These are phyloP conservation scores for Hypomecis atomaria DNA, from an alignment of 2,888 invertebrate genomes.

Conservation along the genomic window DNA sequence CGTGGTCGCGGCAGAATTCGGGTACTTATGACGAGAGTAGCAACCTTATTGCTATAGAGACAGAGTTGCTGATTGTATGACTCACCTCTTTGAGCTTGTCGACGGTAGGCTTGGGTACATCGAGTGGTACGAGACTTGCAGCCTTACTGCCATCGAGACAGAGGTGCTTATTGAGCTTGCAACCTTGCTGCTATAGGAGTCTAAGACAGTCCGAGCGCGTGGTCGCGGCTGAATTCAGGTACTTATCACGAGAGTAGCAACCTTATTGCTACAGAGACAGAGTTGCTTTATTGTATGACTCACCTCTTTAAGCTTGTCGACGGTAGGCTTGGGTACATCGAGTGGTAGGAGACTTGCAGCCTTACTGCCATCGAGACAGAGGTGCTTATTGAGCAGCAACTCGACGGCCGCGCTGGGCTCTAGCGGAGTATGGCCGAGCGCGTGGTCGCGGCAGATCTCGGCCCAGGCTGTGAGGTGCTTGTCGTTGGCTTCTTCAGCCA, in stretches of 20 bases:
- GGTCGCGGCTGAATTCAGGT: constrained; percentile 90
- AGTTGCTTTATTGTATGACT: not conserved
- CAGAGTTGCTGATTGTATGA: too few species aligned
- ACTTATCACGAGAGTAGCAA: too few species aligned
- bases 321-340: constrained; percentile 86
- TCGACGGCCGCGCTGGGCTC: constrained; percentile 95
- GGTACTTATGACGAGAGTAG: constrained; percentile 55
- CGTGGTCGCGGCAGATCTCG: constrained; percentile 90
- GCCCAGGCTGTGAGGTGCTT: constrained; percentile 97
- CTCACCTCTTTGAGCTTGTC: too few species aligned
- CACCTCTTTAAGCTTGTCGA: constrained; percentile 78
- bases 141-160: constrained; percentile 89
- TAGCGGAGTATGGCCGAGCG: constrained; percentile 92
- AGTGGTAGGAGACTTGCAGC: constrained; percentile 86
- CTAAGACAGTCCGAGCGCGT: constrained; percentile 90
- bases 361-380: constrained; percentile 89
- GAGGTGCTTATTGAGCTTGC: constrained; percentile 91
- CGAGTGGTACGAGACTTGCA: too few species aligned
- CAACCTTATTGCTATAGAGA: constrained; percentile 83
- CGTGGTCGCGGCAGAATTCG: constrained; percentile 91
- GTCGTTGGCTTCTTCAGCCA: constrained; percentile 96
- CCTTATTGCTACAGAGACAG: not conserved
- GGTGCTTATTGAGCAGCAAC: constrained; percentile 91
- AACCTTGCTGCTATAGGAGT: constrained; percentile 93
- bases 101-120: too few species aligned